Conservation (phyloP, 1,140 invertebrate species). For the Thaumatotibia leucotreta region DNA sequence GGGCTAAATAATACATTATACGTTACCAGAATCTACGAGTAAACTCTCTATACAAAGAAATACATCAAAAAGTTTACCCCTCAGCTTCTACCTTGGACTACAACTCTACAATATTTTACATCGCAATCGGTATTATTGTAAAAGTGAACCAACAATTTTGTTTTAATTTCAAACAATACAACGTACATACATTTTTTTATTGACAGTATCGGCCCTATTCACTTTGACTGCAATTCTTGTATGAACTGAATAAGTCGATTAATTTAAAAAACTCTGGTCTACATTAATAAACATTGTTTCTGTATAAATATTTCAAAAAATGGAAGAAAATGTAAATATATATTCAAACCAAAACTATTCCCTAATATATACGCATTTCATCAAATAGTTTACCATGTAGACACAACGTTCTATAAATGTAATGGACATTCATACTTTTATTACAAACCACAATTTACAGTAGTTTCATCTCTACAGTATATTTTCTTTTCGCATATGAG, state of each 20-base stretch:
- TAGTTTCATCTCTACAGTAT: too few species aligned
- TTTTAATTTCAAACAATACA: too few species aligned
- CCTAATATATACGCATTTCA: too few species aligned
- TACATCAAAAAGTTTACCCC: slow-evolving; percentile 35
- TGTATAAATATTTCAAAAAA: background rate
- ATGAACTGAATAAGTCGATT: background rate
- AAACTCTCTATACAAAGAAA: slow-evolving; percentile 27
- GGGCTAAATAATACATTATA: slow-evolving; percentile 25
- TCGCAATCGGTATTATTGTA: too few species aligned
- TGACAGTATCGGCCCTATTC: too few species aligned
- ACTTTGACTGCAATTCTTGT: too few species aligned
- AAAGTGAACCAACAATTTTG: too few species aligned
- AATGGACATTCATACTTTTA: background rate
- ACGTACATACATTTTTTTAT: too few species aligned
- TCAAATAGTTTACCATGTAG: background rate
- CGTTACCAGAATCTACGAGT: slow-evolving; percentile 9
- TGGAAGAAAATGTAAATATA: background rate
- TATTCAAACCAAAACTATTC: background rate
- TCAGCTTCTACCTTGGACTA: slow-evolving; percentile 25
- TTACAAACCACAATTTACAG: background rate
- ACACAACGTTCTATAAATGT: background rate
- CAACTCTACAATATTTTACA: too few species aligned
- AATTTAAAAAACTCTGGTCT: background rate
- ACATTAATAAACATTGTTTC: background rate
- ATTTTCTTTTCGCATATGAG: too few species aligned